Evolutionary conservation across 2,888 invertebrate genomes (phyloP).

Genomic region (Alloplasta piceator): DNA sequence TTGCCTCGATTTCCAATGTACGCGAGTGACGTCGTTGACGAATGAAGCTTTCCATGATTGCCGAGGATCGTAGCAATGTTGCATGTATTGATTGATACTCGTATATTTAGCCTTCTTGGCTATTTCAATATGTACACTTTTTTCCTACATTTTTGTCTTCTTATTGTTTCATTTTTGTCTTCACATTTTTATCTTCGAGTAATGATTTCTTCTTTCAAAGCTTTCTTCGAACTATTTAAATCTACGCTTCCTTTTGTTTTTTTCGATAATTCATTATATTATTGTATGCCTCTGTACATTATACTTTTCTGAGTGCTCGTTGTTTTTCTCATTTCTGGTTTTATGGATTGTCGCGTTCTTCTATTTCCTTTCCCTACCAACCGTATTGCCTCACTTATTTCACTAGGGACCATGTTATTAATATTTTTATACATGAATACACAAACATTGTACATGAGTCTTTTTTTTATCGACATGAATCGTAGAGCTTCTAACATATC

Average conservation of each 20-base stretch:
- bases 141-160: too few relatives aligned
- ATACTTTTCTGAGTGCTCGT: slow-evolving; percentile 6
- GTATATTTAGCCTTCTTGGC: too few relatives aligned
- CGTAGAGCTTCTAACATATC: slow-evolving; percentile 35
- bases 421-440: slow-evolving; percentile 42
- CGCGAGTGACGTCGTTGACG: slow-evolving; percentile 1
- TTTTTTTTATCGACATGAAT: slow-evolving; percentile 45
- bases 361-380: neutral
- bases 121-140: too few relatives aligned
- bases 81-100: too few relatives aligned
- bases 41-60: slow-evolving; percentile 5
- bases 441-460: slow-evolving; percentile 36
- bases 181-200: too few relatives aligned
- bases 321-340: neutral
- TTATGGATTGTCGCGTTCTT: neutral
- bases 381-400: neutral
- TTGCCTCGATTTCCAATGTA: slow-evolving; percentile 10
- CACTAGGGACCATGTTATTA: slow-evolving; percentile 9
- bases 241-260: too few relatives aligned
- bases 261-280: too few relatives aligned
- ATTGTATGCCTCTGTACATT: neutral
- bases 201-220: too few relatives aligned
- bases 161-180: too few relatives aligned
- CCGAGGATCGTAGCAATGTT: too few relatives aligned
- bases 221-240: too few relatives aligned